Base-by-base conservation (phyloP, 1,140 invertebrate genomes). In the Drosophila simulans region DNA sequence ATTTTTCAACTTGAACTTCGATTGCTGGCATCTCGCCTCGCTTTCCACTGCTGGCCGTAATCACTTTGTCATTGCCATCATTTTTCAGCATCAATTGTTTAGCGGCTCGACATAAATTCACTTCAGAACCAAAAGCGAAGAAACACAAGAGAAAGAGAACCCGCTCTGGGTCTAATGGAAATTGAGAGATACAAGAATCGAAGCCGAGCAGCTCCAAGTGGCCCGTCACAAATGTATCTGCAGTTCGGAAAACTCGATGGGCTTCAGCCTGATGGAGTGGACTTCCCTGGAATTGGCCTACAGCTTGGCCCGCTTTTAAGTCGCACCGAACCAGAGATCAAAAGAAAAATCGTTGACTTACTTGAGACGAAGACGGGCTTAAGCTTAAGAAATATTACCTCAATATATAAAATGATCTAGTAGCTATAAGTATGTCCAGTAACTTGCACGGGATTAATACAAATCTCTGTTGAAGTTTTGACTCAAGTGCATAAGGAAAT, bases 11-110 rank as follows among this genome's bases (percentile, higher is more conserved):
- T 80, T 74, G 84, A 83, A 82, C 84, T 88, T 89, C 71, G 83
- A 88, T 88, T 88, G 79, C 68, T 77, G 57, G 66, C 54, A 66
- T 53, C 15, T 35, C 25, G 13, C 25, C 12, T 45, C 40, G 37
- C 20, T 40, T 49, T 48, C 48, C 42, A 43, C 34, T 71, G 69
- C 58, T 55, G 57, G 54, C 64, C 63, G 81, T 89, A 88, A 88
- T 88, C 83, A 88, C 83, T 88, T 88, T 88, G 83, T 88, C 83
- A 88, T 88, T 88, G 83, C 83, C 83, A 88, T 86, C 83, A 86
- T 86, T 86, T 86, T 76, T 83, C 83, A 83, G 84, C 82, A 75
- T 82, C 81, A 80, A 85, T 83, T 83, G 80, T 84, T 84, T 77
- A 68, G 73, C 74, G 64, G 55, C 66, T 58, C 66, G 59, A 66